Evolutionary conservation across 2,113 vertebrate genomes (phyloP).

Genomic region (mouse (Mus musculus)): DNA sequence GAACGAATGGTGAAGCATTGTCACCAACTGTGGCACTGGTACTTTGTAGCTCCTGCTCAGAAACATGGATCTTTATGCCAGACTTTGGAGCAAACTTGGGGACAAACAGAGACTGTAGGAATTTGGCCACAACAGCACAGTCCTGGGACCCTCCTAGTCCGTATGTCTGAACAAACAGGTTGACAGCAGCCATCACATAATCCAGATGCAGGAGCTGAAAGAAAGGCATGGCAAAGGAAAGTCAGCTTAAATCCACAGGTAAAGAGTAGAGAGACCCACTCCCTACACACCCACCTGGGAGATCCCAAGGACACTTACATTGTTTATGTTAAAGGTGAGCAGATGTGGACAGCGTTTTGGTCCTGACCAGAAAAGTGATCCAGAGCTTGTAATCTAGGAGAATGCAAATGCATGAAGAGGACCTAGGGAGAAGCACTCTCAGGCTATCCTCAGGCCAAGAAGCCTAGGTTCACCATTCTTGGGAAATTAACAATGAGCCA

Average conservation of each 20-base stretch:
- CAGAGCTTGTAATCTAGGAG: conserved; percentile 91
- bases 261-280: no score
- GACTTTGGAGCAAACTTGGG: conserved; percentile 92
- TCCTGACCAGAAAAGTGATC: conserved; percentile 96
- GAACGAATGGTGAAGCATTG: no score
- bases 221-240: conserved; percentile 7
- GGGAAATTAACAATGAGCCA: not conserved
- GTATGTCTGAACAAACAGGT: conserved; percentile 92
- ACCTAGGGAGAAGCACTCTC: not conserved
- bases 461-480: not conserved
- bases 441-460: not conserved
- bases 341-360: conserved; percentile 96
- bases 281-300: no score
- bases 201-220: conserved; percentile 93
- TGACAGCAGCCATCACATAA: conserved; percentile 92
- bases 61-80: conserved; percentile 95
- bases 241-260: not conserved
- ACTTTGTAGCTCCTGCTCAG: conserved; percentile 95
- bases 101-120: conserved; percentile 89
- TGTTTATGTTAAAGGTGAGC: conserved; percentile 89
- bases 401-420: conserved; percentile 62
- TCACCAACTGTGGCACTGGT: conserved; percentile 89
- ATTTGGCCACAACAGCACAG: conserved; percentile 85
- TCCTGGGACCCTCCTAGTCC: conserved; percentile 89
- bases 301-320: not conserved